Percentiles rank a stretch among this genome's conserved stretches.
phyloP scores from a whole-genome alignment of 1,140 invertebrate genomes.

The Frieseomelitta varia region DNA sequence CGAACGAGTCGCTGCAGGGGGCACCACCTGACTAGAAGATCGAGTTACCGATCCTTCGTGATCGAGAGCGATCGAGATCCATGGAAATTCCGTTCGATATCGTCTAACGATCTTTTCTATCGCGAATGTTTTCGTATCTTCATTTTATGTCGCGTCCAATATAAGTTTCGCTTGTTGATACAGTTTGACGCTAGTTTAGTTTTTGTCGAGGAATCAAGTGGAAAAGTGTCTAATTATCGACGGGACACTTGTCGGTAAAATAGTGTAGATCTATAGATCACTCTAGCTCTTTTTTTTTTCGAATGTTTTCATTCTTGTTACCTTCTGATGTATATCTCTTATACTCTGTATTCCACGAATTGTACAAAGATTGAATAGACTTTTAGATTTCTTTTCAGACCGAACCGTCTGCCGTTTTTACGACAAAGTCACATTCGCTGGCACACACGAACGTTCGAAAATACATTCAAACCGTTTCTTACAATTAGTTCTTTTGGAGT shows the following conservation, averaged over 20 bases:
- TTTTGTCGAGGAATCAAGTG: background rate
- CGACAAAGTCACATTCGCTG: background rate
- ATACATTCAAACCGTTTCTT: background rate
- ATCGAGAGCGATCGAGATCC: background rate
- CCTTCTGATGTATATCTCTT: background rate
- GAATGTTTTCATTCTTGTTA: background rate
- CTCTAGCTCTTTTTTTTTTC: background rate
- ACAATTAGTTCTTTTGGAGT: too few relatives aligned
- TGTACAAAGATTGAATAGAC: background rate
- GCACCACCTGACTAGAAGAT: conserved; percentile 51
- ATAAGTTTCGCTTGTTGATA: background rate
- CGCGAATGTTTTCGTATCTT: too few relatives aligned
- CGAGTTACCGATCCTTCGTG: conserved; percentile 51
- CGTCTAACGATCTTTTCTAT: background rate
- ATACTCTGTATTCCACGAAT: background rate
- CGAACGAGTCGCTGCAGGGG: background rate
- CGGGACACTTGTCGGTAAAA: conserved; percentile 32
- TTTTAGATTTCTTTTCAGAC: background rate
- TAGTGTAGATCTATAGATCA: conserved; percentile 6
- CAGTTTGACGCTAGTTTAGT: too few relatives aligned
- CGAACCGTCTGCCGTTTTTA: background rate
- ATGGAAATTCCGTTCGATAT: background rate
- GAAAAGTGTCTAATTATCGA: conserved; percentile 38
- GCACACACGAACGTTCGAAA: background rate
- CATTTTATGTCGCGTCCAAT: background rate